These are phyloP conservation scores for Sclerurus mexicanus DNA, from an alignment of 2,113 vertebrate genomes.

Conservation along the genomic window DNA sequence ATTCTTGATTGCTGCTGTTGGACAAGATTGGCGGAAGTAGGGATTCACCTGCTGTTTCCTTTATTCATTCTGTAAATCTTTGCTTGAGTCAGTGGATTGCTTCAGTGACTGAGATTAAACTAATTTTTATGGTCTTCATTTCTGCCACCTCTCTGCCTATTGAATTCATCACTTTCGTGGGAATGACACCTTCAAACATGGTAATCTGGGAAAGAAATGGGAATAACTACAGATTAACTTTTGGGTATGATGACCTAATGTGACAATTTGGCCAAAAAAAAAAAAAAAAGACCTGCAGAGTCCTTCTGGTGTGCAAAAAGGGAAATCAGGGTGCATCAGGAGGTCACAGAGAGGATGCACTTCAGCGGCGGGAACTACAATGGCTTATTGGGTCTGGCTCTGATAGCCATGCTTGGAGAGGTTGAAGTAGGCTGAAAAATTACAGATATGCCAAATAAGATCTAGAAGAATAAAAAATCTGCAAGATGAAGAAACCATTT, in stretches of 20 bases:
- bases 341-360: not conserved
- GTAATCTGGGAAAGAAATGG: not conserved
- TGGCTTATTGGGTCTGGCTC: not conserved
- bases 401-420: not conserved
- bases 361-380: not conserved
- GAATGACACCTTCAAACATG: not conserved
- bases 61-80: not conserved
- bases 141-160: not conserved
- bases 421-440: not conserved
- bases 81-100: not conserved
- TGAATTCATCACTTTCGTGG: not conserved
- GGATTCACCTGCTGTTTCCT: not conserved
- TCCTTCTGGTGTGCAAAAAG: not conserved
- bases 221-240: not conserved
- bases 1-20: not conserved
- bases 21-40: not conserved
- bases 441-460: not conserved
- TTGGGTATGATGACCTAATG: not conserved
- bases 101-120: not conserved
- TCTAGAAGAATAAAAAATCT: not conserved
- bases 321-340: not conserved
- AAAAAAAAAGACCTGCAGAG: not conserved
- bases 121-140: not conserved
- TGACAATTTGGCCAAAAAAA: not conserved
- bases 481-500: accelerated